phyloP scores from a whole-genome alignment of 2,888 invertebrate genomes.

The Lacanobia oleracea region DNA sequence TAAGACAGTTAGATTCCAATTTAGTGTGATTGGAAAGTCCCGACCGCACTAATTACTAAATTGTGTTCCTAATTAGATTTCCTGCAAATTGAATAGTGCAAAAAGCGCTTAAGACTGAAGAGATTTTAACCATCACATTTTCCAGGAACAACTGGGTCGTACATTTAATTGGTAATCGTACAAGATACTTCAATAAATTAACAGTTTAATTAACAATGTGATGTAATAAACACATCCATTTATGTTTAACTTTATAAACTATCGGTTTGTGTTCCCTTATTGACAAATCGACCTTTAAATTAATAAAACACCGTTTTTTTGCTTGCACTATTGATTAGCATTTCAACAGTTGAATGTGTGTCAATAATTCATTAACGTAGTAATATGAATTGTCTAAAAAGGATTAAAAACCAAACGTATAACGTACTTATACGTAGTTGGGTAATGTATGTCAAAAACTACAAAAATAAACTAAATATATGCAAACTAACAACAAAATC shows the following conservation, averaged over 20 bases:
- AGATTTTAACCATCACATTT: not conserved
- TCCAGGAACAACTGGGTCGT: not conserved
- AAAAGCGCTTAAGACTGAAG: not conserved
- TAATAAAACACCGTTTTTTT: slow-evolving; percentile 21
- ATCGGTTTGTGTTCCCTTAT: not conserved
- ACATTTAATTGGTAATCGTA: not conserved
- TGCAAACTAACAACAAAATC: too few species aligned
- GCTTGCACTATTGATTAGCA: slow-evolving; percentile 31
- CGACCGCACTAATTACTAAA: too few species aligned
- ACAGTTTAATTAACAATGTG: not conserved
- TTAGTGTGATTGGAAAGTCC: too few species aligned
- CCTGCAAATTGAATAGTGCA: too few species aligned
- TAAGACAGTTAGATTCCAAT: too few species aligned
- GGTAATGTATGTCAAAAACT: not conserved
- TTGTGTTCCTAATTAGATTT: too few species aligned
- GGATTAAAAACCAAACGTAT: slow-evolving; percentile 1
- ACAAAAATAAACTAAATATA: not conserved
- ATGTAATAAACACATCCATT: not conserved
- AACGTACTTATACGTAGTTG: not conserved
- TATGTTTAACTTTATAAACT: not conserved
- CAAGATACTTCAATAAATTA: not conserved
- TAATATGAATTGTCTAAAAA: not conserved
- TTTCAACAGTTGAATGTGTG: slow-evolving; percentile 21
- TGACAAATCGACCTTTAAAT: slow-evolving; percentile 16
- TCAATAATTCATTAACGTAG: slow-evolving; percentile 27